Conservation (phyloP, 2,113 vertebrate genomes). For the Syngnathus typhle region DNA sequence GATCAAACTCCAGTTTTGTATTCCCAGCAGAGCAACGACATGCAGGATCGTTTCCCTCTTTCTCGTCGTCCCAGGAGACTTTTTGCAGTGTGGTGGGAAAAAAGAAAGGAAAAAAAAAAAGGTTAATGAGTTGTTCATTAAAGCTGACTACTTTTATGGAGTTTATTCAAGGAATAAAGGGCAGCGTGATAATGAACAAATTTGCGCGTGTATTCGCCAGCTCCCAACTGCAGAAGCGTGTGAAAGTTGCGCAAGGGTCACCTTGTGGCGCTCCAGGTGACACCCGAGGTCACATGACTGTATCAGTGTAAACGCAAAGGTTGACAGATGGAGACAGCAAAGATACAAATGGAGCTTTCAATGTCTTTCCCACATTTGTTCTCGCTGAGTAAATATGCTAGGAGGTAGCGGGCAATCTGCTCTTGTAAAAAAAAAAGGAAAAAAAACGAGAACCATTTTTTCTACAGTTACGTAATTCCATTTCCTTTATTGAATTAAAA, state of each 20-base stretch:
- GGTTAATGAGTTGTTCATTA: constrained; percentile 2
- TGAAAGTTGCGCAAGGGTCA: constrained; percentile 34
- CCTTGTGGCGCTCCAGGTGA: constrained; percentile 2
- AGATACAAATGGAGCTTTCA: constrained; percentile 24
- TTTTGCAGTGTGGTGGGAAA: constrained; percentile 8
- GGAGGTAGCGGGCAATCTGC: not conserved
- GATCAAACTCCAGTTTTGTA: constrained; percentile 3
- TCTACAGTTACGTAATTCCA: too few relatives aligned
- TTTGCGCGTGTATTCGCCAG: not conserved
- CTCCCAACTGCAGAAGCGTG: constrained; percentile 14
- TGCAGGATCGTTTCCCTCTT: constrained; percentile 1
- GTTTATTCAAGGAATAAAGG: constrained; percentile 19
- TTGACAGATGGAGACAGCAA: constrained; percentile 41
- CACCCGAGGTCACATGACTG: constrained; percentile 33
- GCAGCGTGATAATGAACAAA: constrained; percentile 19
- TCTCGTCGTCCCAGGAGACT: constrained; percentile 4
- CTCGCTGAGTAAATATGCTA: not conserved
- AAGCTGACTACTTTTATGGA: constrained; percentile 21
- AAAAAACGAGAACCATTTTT: too few relatives aligned
- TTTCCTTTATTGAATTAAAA: too few relatives aligned
- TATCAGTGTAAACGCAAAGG: constrained; percentile 35
- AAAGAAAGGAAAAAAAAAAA: constrained; percentile 16
- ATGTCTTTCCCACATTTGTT: constrained; percentile 50
- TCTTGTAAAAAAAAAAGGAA: too few relatives aligned
- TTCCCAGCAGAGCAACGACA: not conserved